phyloP scores from a whole-genome alignment of 1,140 invertebrate species.

The Trichonephila clavata region DNA sequence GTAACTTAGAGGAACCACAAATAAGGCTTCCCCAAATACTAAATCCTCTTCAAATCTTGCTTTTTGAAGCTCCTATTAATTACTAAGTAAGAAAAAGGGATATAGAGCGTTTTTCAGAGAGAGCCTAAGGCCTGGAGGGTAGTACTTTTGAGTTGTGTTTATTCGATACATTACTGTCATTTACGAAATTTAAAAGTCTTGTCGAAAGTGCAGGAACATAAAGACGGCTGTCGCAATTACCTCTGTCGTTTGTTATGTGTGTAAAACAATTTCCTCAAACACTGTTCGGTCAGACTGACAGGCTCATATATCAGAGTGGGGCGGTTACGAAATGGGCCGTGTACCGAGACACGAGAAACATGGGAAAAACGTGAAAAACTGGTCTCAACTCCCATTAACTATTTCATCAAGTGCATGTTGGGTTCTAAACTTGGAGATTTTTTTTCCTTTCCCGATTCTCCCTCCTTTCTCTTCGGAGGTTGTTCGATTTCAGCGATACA shows the following conservation, averaged over 20 bases:
- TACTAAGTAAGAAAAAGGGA: too few species aligned
- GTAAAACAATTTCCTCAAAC: conserved; percentile 34
- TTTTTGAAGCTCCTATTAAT: too few species aligned
- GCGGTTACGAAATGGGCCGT: conserved; percentile 11
- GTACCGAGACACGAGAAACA: background rate
- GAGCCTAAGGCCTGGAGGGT: background rate
- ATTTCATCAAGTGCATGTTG: conserved; percentile 18
- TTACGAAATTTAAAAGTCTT: conserved; percentile 18
- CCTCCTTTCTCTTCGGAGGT: background rate
- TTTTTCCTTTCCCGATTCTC: background rate
- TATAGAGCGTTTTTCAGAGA: background rate
- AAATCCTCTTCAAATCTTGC: too few species aligned
- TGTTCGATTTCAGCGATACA: background rate
- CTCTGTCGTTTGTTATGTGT: conserved; percentile 37
- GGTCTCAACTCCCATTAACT: conserved; percentile 59
- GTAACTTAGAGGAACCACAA: too few species aligned
- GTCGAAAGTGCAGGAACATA: conserved; percentile 27
- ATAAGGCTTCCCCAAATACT: too few species aligned
- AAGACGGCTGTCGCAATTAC: conserved; percentile 40
- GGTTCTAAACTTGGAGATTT: background rate
- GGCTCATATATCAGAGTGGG: conserved; percentile 29
- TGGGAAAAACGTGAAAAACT: conserved; percentile 44
- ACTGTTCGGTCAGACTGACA: conserved; percentile 36
- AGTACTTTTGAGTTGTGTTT: background rate
- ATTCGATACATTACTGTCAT: conserved; percentile 16